These are phyloP conservation scores for Ranitomeya imitator DNA, from an alignment of 2,113 vertebrate genomes.

Conservation along the genomic window DNA sequence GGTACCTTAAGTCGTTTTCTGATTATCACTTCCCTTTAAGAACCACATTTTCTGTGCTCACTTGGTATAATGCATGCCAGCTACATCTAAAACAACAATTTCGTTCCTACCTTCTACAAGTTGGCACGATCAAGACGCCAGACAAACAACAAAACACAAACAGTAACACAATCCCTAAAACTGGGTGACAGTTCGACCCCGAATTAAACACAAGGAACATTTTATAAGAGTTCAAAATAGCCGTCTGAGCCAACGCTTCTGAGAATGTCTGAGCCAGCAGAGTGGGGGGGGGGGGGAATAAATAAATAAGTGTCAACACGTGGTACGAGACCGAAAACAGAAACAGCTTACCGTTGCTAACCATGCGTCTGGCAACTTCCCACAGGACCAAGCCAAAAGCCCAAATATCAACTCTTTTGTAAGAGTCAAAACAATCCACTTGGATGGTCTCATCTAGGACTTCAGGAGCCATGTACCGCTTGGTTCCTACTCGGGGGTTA, in stretches of 20 bases:
- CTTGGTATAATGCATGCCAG: background rate
- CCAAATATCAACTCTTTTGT: constrained; percentile 96
- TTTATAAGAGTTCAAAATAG: accelerated
- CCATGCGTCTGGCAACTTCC: constrained; percentile 93
- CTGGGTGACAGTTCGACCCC: background rate
- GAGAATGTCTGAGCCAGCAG: background rate
- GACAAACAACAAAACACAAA: accelerated
- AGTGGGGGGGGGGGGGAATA: background rate
- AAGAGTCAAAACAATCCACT: constrained; percentile 96
- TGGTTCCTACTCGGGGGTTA: constrained; percentile 97
- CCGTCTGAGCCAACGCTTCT: background rate
- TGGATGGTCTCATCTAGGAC: constrained; percentile 95
- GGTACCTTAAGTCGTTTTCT: too few relatives aligned
- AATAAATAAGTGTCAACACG: background rate
- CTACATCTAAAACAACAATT: background rate
- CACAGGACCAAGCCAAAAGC: constrained; percentile 97
- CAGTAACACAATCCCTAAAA: constrained; percentile 17
- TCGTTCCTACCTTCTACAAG: background rate
- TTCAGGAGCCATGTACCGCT: constrained; percentile 98
- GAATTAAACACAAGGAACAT: accelerated
- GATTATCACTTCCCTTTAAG: background rate
- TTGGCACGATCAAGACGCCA: background rate
- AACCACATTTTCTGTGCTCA: background rate
- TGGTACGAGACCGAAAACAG: background rate
- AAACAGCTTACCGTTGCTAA: constrained; percentile 89